Conservation (phyloP, 2,113 vertebrate genomes). For the Hystrix brachyura region DNA sequence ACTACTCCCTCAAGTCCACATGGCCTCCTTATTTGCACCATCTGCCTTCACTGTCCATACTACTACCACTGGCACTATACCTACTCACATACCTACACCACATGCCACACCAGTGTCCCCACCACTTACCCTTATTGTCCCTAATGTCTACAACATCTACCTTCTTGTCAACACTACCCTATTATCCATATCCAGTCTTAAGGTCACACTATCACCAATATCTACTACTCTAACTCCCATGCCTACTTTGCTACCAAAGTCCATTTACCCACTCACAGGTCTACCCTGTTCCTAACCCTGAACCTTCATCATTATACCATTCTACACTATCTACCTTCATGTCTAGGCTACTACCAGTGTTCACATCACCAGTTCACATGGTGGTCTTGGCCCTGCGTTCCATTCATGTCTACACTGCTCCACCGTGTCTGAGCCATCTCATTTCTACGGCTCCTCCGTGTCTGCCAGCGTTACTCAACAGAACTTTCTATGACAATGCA, state of each 20-base stretch:
- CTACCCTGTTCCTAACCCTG: neutral
- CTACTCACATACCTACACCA: neutral
- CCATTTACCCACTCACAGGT: fast-evolving
- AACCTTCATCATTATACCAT: fast-evolving
- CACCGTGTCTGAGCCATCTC: neutral
- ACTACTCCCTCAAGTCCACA: neutral
- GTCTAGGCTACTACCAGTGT: neutral
- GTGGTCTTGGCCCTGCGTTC: fast-evolving
- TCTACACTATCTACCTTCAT: neutral
- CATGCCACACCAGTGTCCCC: neutral
- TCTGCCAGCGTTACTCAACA: neutral
- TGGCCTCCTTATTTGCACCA: neutral
- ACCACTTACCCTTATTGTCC: neutral
- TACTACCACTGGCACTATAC: fast-evolving
- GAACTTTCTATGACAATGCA: neutral
- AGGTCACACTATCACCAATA: neutral
- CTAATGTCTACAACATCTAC: neutral
- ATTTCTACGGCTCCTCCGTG: fast-evolving
- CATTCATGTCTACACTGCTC: neutral
- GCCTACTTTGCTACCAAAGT: neutral
- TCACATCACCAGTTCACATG: neutral
- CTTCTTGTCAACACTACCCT: neutral
- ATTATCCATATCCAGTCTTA: neutral
- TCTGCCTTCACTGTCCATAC: neutral
- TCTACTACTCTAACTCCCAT: fast-evolving